Base-by-base conservation (phyloP, 2,113 vertebrate genomes). In the Leptodactylus fuscus region DNA sequence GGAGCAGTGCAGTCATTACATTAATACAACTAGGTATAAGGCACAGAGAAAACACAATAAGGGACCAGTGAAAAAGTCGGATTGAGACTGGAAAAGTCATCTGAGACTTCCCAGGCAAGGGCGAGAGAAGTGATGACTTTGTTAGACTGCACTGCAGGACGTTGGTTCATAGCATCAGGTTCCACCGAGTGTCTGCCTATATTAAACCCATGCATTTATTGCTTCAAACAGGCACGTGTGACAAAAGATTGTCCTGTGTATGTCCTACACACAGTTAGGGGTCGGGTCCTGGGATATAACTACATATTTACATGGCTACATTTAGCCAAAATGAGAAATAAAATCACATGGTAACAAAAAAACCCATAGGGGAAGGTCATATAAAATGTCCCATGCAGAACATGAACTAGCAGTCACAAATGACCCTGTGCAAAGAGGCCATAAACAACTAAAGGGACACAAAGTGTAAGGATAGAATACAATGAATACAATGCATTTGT, bases 261-360 rank as follows among this genome's bases (percentile, higher is more conserved):
- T 81, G 76, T 27, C 32, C 53, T 62, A 36, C 53, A 74, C 62
- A 74, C 6, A 81, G 12, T 60, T 13, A 60, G 36, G 24, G 55
- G 27, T 12, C 32, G n/a, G 49, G 36, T 24, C 44, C 22, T 24
- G 16, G 24, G 60, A 32, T 58, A 80, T 34, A 86, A 29, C 38
- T 80, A 81, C 62, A 85, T 81, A 86, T 73, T 5, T 58, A 81
- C 84, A 86, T 18, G 49, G 32, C 62, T 53, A 29, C 10, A 20
- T 13, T 51, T 77, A 85, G 83, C 75, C 41, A 60, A 77, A 62
- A 48, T 71, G 75, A 80, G 55, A 81, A 81, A 48, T 81, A 65
- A 85, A 83, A 67, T 67, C 62, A 67, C 16, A 67, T 34, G 62
- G 15, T 67, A 34, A 67, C 12, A 82, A 70, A 67, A 62, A 82